Evolutionary conservation across 2,797 vertebrate genomes (phyloP).

Genomic region (Eutrigla gurnardus): DNA sequence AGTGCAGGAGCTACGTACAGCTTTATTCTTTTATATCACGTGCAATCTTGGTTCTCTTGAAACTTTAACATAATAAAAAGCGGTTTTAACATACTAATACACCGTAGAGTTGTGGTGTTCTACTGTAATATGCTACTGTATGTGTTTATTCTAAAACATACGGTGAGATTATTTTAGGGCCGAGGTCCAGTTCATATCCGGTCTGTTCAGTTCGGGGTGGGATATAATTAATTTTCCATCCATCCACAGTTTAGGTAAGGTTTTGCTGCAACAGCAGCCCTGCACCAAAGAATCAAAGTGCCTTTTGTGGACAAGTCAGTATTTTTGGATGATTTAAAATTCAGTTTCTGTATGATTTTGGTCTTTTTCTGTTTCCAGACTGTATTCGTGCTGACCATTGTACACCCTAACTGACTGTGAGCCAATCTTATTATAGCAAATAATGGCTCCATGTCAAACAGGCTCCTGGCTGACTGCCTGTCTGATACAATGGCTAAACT

Average conservation of each 20-base stretch:
- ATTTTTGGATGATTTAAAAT: conserved; percentile 17
- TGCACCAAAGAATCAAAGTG: not conserved
- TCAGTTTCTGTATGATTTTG: not conserved
- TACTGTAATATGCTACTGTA: not conserved
- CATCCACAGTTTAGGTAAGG: not conserved
- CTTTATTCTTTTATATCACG: not conserved
- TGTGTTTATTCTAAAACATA: not conserved
- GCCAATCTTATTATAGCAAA: conserved; percentile 23
- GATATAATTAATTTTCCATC: not conserved
- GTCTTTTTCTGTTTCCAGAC: conserved; percentile 9
- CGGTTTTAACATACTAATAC: too few relatives aligned
- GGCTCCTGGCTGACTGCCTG: conserved; percentile 13
- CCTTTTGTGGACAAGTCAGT: not conserved
- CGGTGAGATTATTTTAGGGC: not conserved
- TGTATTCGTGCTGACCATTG: conserved; percentile 6
- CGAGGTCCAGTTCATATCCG: not conserved
- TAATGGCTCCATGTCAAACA: conserved; percentile 10
- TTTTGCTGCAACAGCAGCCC: not conserved
- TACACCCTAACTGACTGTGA: not conserved
- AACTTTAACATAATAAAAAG: conserved; percentile 12
- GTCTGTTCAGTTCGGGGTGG: not conserved
- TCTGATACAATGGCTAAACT: not conserved
- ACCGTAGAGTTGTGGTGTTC: not conserved
- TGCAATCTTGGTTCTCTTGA: conserved; percentile 1
- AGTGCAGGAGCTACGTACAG: conserved; percentile 22